These are phyloP conservation scores for Oncorhynchus keta DNA, from an alignment of 2,113 vertebrate genomes.

Conservation along the genomic window DNA sequence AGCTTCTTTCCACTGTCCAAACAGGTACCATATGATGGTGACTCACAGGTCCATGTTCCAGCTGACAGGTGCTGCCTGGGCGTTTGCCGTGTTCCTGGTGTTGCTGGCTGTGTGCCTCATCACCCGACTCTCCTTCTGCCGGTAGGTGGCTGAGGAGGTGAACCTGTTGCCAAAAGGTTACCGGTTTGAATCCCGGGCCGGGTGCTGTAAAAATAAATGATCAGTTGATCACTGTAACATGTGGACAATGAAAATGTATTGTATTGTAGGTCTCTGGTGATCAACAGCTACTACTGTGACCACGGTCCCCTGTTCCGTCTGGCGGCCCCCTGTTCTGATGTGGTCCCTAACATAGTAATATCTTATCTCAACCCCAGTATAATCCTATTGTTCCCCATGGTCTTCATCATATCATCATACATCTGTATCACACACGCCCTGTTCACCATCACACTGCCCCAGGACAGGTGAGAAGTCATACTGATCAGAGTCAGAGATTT, in stretches of 20 bases:
- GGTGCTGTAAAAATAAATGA: too few relatives aligned
- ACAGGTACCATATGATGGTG: conserved; percentile 38
- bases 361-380: background rate
- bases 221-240: too few relatives aligned
- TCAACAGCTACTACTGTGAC: too few relatives aligned
- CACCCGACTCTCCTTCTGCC: conserved; percentile 65
- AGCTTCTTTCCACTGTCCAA: background rate
- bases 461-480: background rate
- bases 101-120: conserved; percentile 33
- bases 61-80: conserved; percentile 53
- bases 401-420: conserved; percentile 46
- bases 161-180: too few relatives aligned
- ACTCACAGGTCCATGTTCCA: conserved; percentile 57
- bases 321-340: conserved; percentile 54
- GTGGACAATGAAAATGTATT: too few relatives aligned
- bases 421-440: conserved; percentile 37
- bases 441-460: conserved; percentile 16
- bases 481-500: too few relatives aligned
- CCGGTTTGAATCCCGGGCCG: too few relatives aligned
- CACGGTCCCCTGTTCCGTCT: too few relatives aligned
- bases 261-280: background rate
- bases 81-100: conserved; percentile 18
- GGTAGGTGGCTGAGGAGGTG: conserved; percentile 1
- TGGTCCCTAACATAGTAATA: conserved; percentile 35
- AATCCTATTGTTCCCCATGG: conserved; percentile 38